These are phyloP conservation scores for Menura novaehollandiae DNA, from an alignment of 2,113 vertebrate species.

Conservation along the genomic window DNA sequence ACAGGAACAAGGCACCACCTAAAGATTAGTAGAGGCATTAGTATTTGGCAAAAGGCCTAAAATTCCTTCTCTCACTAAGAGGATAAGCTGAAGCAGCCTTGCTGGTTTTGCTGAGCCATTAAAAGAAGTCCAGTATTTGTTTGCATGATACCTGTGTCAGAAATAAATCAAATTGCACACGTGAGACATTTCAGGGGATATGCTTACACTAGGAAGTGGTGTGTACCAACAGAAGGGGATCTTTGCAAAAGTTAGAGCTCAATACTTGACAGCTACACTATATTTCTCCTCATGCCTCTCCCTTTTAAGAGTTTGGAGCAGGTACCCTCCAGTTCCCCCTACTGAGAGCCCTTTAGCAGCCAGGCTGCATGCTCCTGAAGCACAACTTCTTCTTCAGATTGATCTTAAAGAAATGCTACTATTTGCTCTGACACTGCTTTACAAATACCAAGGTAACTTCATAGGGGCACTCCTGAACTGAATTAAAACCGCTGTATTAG, in stretches of 20 bases:
- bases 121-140: not conserved
- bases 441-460: not conserved
- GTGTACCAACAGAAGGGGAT: not conserved
- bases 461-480: not conserved
- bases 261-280: not conserved
- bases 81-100: not conserved
- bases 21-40: not conserved
- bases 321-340: not conserved
- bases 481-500: not conserved
- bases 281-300: not conserved
- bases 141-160: not conserved
- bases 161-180: not conserved
- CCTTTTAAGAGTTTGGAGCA: not conserved
- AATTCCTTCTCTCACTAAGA: not conserved
- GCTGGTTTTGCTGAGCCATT: not conserved
- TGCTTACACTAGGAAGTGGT: not conserved
- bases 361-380: not conserved
- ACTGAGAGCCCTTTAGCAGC: not conserved
- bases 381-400: not conserved
- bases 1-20: not conserved
- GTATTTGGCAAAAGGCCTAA: not conserved
- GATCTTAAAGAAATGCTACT: not conserved
- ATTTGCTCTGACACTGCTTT: not conserved
- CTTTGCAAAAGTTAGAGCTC: not conserved
- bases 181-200: not conserved